A percentile compares a stretch with the other conserved stretches of the same genome.
Conservation (phyloP, 2,888 invertebrate species). For the Erebia ligea region DNA sequence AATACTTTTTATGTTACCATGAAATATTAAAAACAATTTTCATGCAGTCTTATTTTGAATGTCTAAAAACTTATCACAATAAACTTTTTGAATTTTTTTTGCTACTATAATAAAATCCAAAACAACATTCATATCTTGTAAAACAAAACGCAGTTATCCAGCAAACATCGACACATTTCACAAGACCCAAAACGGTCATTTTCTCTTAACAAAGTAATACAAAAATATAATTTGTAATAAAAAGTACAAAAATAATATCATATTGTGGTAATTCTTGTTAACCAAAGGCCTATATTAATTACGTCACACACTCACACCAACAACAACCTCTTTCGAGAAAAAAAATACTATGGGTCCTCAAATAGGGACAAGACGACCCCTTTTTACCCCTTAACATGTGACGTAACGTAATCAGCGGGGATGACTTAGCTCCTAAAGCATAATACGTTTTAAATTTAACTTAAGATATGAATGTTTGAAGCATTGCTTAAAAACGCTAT, state of each 20-base stretch:
- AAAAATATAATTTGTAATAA: slow-evolving; percentile 30
- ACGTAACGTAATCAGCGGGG: not conserved
- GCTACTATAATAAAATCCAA: not conserved
- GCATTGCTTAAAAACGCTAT: not conserved
- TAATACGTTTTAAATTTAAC: not conserved
- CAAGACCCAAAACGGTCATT: slow-evolving; percentile 11
- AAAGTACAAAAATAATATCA: slow-evolving; percentile 38
- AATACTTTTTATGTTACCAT: not conserved
- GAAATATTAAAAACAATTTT: not conserved
- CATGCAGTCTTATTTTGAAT: slow-evolving; percentile 13
- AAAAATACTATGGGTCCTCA: not conserved
- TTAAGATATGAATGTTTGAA: not conserved
- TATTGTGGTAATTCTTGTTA: slow-evolving; percentile 2
- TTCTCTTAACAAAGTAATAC: slow-evolving; percentile 23
- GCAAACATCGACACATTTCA: not conserved
- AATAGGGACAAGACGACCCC: not conserved
- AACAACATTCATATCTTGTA: not conserved
- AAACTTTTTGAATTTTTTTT: not conserved
- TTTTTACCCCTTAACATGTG: not conserved
- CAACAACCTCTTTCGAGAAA: not conserved
- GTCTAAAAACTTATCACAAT: not conserved
- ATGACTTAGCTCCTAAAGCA: not conserved
- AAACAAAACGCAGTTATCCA: not conserved
- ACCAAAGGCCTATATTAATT: not conserved
- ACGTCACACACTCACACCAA: not conserved